These are phyloP conservation scores for Beaufortia kweichowensis DNA, from an alignment of 2,113 vertebrate genomes.

Conservation along the genomic window DNA sequence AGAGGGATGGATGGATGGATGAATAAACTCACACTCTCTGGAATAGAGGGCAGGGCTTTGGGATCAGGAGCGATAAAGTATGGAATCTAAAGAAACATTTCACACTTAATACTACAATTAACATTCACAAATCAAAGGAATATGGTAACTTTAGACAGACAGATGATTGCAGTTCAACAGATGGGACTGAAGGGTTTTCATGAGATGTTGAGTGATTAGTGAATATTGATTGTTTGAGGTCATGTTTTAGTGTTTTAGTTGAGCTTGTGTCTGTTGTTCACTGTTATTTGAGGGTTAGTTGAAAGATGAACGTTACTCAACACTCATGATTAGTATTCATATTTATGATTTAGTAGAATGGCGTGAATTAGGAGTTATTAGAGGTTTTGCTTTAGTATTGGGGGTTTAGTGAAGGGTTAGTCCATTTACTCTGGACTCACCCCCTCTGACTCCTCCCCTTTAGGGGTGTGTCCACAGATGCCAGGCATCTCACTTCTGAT, in stretches of 20 bases:
- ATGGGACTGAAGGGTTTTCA: too few species aligned
- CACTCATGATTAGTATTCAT: background rate
- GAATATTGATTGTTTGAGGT: background rate
- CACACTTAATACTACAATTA: background rate
- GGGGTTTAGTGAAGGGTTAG: constrained; percentile 22
- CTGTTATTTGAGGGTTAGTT: background rate
- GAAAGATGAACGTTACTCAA: too few species aligned
- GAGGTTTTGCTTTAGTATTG: background rate
- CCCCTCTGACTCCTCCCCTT: constrained; percentile 59
- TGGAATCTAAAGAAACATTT: constrained; percentile 70
- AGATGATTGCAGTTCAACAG: background rate
- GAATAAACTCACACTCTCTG: constrained; percentile 83
- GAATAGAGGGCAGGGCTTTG: constrained; percentile 82
- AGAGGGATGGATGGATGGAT: background rate
- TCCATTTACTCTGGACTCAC: constrained; percentile 66
- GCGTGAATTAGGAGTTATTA: background rate
- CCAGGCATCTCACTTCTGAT: constrained; percentile 62
- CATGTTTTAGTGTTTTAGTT: constrained; percentile 19
- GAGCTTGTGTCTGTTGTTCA: too few species aligned
- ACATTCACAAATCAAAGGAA: background rate
- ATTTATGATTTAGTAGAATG: background rate
- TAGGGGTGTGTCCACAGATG: constrained; percentile 52
- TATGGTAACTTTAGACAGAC: too few species aligned
- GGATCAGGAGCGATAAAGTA: constrained; percentile 85
- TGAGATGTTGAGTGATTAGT: too few species aligned